Percentiles rank a stretch among this genome's conserved stretches.
phyloP scores from a whole-genome alignment of 1,140 invertebrate genomes.

The Cataglyphis hispanica region DNA sequence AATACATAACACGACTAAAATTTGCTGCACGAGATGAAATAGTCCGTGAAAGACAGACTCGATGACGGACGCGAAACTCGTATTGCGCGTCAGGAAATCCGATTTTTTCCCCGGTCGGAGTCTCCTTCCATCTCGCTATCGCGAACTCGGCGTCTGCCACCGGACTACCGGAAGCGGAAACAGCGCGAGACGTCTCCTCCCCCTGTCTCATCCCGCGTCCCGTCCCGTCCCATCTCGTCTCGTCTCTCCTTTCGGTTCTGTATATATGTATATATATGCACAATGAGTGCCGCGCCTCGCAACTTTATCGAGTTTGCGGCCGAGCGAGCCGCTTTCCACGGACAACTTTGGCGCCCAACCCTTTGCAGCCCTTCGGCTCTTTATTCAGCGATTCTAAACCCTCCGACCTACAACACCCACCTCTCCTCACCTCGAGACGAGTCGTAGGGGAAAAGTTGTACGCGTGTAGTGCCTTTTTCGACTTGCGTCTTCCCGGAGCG shows the following conservation, averaged over 20 bases:
- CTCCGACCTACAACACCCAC: conserved; percentile 58
- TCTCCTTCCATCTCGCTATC: conserved; percentile 16
- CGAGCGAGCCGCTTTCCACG: conserved; percentile 80
- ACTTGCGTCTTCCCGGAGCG: conserved; percentile 39
- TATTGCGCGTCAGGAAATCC: conserved; percentile 73
- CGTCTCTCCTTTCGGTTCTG: neutral
- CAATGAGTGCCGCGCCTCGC: conserved; percentile 67
- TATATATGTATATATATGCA: conserved; percentile 41
- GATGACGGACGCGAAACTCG: conserved; percentile 68
- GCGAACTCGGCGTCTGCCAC: conserved; percentile 62
- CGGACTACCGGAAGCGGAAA: conserved; percentile 77
- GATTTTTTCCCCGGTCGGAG: conserved; percentile 71
- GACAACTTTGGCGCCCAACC: conserved; percentile 79
- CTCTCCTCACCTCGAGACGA: conserved; percentile 39
- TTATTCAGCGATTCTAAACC: conserved; percentile 79
- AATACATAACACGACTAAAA: neutral
- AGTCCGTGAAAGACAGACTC: conserved; percentile 65
- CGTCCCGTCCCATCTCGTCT: conserved; percentile 10
- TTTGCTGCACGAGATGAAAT: conserved; percentile 46
- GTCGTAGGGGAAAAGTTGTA: conserved; percentile 41
- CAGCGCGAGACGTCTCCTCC: conserved; percentile 76
- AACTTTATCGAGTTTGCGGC: conserved; percentile 85
- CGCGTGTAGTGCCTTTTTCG: conserved; percentile 41
- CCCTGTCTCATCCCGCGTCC: conserved; percentile 19
- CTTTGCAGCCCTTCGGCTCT: conserved; percentile 75